Evolutionary conservation across 2,888 invertebrate genomes (phyloP), one percentile per base, ranked within the genome.

Genomic region (Drosophila hamatofila): DNA sequence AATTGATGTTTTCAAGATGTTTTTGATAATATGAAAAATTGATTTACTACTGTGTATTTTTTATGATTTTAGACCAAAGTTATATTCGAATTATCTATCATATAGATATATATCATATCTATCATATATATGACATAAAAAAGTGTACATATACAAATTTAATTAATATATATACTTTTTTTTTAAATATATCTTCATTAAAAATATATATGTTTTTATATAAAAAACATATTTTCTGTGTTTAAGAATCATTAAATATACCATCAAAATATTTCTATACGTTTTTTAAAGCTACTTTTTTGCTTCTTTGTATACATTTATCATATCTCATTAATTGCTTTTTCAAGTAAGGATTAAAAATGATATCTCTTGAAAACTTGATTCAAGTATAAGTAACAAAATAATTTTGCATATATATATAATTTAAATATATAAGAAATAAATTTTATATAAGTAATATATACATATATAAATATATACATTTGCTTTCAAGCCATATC

Each of bases 291-390:
- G 1, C 6, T 18, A n/a, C 3, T n/a, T 49, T 12, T 27, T 18
- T 49, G 12, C 7, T 16, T 49, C 11, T 44, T 4, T 23, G 12
- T n/a, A 27, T 27, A 12, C 27, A 48, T 48, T 48, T 48, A 30
- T 49, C 30, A 49, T 27, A 49, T 12, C 7, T 49, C n/a, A 49
- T 30, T 18, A 49, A 49, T 18, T 49, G n/a, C n/a, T 48, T 9
- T 25, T 25, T 46, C 46, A 27, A 48, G n/a, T 48, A 27, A 18
- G 2, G 18, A 27, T 48, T 30, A 48, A n/a, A 27, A 30, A 18
- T 27, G 1, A 27, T 7, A 27, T 27, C 14, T 33, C 3, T 18
- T 33, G n/a, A 18, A 21, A 49, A 33, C 30, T 30, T 49, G 18
- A 30, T 33, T 30, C 0, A 30, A 8, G 49, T 8, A 49, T 18